Percentiles rank a stretch among this genome's conserved stretches.
Conservation (phyloP, 1,140 invertebrate genomes). For the Chironomus tepperi region DNA sequence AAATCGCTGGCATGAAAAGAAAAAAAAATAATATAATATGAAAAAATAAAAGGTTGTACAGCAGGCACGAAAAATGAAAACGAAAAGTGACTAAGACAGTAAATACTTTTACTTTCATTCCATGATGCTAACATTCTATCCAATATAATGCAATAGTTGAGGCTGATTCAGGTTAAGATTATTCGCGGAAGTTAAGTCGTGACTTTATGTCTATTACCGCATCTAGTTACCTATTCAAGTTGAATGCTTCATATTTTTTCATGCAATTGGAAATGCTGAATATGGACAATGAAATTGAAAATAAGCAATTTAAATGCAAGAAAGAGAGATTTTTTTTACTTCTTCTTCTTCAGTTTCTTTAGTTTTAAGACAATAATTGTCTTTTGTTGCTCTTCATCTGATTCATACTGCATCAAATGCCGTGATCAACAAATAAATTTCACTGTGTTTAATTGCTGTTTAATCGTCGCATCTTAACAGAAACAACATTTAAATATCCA, state of each 20-base stretch:
- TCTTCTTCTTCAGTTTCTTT: no score
- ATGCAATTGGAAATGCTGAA: no score
- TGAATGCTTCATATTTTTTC: not conserved
- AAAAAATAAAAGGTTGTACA: no score
- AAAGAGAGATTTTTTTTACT: constrained; percentile 1
- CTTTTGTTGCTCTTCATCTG: not conserved
- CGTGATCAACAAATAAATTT: not conserved
- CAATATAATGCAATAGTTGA: not conserved
- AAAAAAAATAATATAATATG: no score
- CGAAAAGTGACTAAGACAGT: not conserved
- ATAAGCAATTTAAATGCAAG: not conserved
- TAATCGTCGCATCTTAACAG: not conserved
- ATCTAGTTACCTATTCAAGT: not conserved
- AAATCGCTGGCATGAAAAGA: no score
- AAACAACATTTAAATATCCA: not conserved
- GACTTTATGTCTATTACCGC: not conserved
- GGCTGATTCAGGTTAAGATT: not conserved
- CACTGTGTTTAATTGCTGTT: constrained; percentile 7
- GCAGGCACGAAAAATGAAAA: not conserved
- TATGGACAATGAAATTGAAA: not conserved
- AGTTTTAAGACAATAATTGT: constrained; percentile 3
- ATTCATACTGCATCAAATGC: not conserved
- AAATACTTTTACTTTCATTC: constrained; percentile 5
- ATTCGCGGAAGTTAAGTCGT: not conserved
- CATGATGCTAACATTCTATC: not conserved